Percentiles rank a stretch among this genome's conserved stretches.
Conservation (phyloP, 2,888 invertebrate genomes). For the Spicauda simplicius region DNA sequence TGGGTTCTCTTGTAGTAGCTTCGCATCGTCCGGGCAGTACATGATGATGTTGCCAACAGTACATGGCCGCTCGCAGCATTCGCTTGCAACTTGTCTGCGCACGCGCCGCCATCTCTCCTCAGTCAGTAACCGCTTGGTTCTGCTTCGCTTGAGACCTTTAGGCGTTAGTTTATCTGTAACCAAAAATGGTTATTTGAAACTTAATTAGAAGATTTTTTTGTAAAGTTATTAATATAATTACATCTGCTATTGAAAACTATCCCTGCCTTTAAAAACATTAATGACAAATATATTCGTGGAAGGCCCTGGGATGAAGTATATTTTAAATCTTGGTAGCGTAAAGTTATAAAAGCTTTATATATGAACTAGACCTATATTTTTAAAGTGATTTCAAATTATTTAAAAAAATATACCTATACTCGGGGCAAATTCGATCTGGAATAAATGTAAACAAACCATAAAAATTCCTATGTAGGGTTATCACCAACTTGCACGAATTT, state of each 20-base stretch:
- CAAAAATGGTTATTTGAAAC: background rate
- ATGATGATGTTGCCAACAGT: constrained; percentile 65
- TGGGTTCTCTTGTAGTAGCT: constrained; percentile 62
- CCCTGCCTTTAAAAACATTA: too few species aligned
- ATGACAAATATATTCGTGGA: background rate
- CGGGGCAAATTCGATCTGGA: too few species aligned
- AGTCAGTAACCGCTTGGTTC: constrained; percentile 50
- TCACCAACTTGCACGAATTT: too few species aligned
- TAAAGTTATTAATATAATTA: too few species aligned
- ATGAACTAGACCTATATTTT: background rate
- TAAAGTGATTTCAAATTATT: background rate
- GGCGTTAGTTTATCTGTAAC: constrained; percentile 68
- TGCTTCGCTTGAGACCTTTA: constrained; percentile 56
- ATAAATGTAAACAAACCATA: too few species aligned
- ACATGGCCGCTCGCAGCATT: constrained; percentile 69
- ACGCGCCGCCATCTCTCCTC: constrained; percentile 59
- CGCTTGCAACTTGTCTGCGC: constrained; percentile 66
- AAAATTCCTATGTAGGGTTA: too few species aligned
- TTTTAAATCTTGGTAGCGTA: too few species aligned
- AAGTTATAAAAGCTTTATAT: background rate
- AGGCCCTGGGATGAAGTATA: background rate
- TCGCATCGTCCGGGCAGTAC: constrained; percentile 69
- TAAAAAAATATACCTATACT: background rate
- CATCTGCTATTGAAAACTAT: too few species aligned
- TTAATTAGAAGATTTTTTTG: too few species aligned